These are phyloP conservation scores for Tokudaia muenninki DNA, from an alignment of 2,797 vertebrate genomes.

Conservation along the genomic window DNA sequence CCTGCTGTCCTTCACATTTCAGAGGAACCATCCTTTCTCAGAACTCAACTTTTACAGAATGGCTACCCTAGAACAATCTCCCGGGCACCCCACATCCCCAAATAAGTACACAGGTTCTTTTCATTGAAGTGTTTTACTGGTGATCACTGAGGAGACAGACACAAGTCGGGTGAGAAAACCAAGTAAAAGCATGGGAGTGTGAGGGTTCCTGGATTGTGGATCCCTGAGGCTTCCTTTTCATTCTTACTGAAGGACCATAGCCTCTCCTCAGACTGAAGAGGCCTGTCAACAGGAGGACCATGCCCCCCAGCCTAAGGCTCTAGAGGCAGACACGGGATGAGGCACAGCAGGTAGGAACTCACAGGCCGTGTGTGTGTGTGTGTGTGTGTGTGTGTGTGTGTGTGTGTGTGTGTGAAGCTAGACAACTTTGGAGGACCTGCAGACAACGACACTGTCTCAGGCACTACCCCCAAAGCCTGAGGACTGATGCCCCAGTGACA, in stretches of 20 bases:
- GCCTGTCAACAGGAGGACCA: background rate
- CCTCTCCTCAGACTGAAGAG: conserved; percentile 33
- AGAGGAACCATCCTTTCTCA: conserved; percentile 11
- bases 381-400: background rate
- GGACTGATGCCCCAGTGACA: background rate
- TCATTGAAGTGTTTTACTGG: conserved; percentile 74
- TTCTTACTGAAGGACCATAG: conserved; percentile 49
- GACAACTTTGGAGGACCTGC: background rate
- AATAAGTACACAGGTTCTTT: conserved; percentile 74
- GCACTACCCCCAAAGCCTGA: conserved; percentile 48
- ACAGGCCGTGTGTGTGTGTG: too few relatives aligned
- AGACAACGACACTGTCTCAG: background rate
- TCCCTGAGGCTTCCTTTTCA: conserved; percentile 70
- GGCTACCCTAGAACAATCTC: background rate
- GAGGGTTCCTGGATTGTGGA: conserved; percentile 48
- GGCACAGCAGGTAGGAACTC: background rate
- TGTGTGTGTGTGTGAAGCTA: background rate
- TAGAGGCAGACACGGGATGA: background rate
- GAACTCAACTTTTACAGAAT: conserved; percentile 20
- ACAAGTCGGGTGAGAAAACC: background rate
- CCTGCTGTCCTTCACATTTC: conserved; percentile 34
- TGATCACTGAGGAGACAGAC: conserved; percentile 50
- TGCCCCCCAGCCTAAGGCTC: background rate
- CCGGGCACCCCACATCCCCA: conserved; percentile 32
- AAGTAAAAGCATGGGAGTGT: conserved; percentile 53